A percentile compares a stretch with the other conserved stretches of the same genome.
phyloP scores from a whole-genome alignment of 2,113 vertebrate species.

The Meleagris gallopavo region DNA sequence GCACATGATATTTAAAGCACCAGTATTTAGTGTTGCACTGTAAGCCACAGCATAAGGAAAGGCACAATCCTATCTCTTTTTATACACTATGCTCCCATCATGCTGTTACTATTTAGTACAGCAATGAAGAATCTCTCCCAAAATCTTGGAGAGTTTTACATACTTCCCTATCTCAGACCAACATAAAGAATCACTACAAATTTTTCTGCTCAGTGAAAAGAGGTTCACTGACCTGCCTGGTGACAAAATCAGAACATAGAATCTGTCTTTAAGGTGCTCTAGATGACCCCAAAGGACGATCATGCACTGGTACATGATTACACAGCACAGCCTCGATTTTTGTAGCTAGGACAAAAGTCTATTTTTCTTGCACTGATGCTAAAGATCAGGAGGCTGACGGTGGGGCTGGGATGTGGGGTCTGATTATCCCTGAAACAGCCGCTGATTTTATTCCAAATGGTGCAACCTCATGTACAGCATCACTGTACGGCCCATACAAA shows the following conservation, averaged over 20 bases:
- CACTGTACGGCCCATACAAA: neutral
- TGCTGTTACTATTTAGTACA: neutral
- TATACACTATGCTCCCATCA: rapidly evolving
- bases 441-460: neutral
- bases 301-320: neutral
- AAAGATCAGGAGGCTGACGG: neutral
- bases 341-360: neutral
- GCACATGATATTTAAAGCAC: neutral
- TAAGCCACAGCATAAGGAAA: neutral
- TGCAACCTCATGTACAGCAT: rapidly evolving
- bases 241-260: neutral
- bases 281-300: neutral
- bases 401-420: too few species aligned
- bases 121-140: neutral
- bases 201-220: neutral
- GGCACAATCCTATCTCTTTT: neutral
- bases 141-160: neutral
- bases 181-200: neutral
- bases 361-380: neutral
- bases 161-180: rapidly evolving
- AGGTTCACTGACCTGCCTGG: rapidly evolving
- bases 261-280: neutral
- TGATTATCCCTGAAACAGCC: neutral
- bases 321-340: neutral
- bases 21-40: neutral